Percentiles rank a stretch among this genome's conserved stretches.
phyloP scores from a whole-genome alignment of 2,113 vertebrate species.

The Ahaetulla prasina region DNA sequence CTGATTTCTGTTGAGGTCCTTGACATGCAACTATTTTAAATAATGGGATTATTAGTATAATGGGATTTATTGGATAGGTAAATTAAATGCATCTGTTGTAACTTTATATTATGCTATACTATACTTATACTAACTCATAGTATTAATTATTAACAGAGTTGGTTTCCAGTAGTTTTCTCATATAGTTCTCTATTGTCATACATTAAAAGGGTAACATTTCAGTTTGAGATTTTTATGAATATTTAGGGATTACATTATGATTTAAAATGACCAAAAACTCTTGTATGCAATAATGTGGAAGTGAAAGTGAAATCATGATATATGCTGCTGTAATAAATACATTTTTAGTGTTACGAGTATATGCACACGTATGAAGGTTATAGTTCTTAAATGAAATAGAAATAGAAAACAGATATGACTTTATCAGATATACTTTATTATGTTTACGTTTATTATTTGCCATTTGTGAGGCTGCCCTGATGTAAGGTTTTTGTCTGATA shows the following conservation, averaged over 20 bases:
- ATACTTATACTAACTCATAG: neutral
- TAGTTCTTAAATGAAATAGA: neutral
- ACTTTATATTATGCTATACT: neutral
- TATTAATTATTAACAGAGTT: neutral
- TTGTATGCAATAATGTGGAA: neutral
- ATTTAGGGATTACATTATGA: neutral
- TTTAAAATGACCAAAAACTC: neutral
- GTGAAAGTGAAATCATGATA: conserved; percentile 9
- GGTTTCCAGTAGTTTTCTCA: neutral
- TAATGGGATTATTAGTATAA: neutral
- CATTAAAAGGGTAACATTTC: neutral
- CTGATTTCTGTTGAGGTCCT: neutral
- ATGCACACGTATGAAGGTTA: neutral
- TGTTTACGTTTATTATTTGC: neutral
- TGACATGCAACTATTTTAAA: neutral
- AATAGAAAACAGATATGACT: neutral
- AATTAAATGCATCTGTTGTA: neutral
- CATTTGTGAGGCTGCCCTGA: neutral
- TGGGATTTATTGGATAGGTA: neutral
- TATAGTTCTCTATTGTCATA: neutral
- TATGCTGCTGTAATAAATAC: neutral
- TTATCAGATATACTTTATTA: neutral
- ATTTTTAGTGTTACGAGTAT: fast-evolving
- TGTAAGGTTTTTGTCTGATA: neutral
- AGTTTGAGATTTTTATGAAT: neutral